These are phyloP conservation scores for Mimas tiliae DNA, from an alignment of 2,888 invertebrate species.

Conservation along the genomic window DNA sequence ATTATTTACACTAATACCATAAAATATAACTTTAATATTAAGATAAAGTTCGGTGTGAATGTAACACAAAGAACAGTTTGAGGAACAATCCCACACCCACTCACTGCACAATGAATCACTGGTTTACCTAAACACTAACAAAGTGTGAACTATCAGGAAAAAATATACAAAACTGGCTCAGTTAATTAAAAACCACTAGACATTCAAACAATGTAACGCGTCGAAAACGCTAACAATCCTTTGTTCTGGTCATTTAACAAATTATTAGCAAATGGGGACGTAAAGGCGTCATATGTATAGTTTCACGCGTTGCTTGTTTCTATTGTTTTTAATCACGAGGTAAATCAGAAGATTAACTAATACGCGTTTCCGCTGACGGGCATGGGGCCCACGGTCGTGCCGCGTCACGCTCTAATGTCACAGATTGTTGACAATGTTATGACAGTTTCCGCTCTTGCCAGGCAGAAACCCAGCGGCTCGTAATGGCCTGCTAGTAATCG, in stretches of 20 bases:
- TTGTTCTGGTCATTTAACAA: conserved; percentile 28
- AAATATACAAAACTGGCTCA: not conserved
- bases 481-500: not conserved
- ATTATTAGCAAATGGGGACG: conserved; percentile 23
- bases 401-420: conserved; percentile 46
- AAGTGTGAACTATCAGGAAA: not conserved
- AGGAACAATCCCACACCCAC: not conserved
- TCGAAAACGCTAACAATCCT: conserved; percentile 6
- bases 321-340: conserved; percentile 35
- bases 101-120: not conserved
- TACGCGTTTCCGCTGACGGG: conserved; percentile 43
- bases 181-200: not conserved
- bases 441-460: conserved; percentile 57
- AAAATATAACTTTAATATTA: not conserved
- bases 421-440: conserved; percentile 46
- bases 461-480: conserved; percentile 15
- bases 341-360: conserved; percentile 38
- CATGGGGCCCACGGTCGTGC: conserved; percentile 60
- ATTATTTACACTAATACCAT: too few species aligned
- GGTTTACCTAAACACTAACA: not conserved
- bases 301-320: conserved; percentile 40
- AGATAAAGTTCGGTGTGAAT: not conserved
- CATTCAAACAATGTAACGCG: not conserved
- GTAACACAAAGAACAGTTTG: not conserved
- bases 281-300: conserved; percentile 7